Percentiles rank a stretch among this genome's conserved stretches.
These are phyloP conservation scores for Amazona vittata DNA, from an alignment of 2,113 vertebrate species.

Conservation along the genomic window DNA sequence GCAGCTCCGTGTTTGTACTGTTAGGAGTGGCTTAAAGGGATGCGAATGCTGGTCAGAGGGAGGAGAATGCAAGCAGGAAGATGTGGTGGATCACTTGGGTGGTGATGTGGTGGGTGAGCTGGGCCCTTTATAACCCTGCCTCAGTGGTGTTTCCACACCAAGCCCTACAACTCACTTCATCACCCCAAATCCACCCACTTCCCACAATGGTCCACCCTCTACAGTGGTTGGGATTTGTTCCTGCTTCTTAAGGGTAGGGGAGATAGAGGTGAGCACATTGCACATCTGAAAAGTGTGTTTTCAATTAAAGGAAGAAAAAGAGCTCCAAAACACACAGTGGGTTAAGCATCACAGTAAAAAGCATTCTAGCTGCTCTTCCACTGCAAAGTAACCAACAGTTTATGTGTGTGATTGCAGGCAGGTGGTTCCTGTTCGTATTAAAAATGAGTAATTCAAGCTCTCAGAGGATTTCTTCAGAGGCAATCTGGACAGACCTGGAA, in stretches of 20 bases:
- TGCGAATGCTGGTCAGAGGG: neutral
- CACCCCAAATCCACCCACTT: neutral
- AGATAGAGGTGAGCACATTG: neutral
- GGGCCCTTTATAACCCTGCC: neutral
- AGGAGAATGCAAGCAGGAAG: neutral
- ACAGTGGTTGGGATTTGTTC: neutral
- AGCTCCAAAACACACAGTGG: neutral
- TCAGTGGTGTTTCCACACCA: rapidly evolving
- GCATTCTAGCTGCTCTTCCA: conserved; percentile 31
- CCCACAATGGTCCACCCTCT: neutral
- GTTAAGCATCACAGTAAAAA: conserved; percentile 23
- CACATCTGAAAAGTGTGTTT: conserved; percentile 14
- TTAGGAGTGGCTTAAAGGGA: neutral
- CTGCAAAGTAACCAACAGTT: neutral
- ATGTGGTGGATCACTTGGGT: rapidly evolving
- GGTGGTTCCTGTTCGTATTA: conserved; percentile 69
- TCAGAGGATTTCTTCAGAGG: conserved; percentile 41
- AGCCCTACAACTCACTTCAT: neutral
- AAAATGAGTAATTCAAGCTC: conserved; percentile 56
- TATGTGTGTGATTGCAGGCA: conserved; percentile 48
- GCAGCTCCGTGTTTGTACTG: neutral
- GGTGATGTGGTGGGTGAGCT: neutral
- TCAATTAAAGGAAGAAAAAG: conserved; percentile 51
- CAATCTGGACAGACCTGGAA: conserved; percentile 20
- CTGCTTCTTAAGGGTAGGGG: neutral